Percentiles rank a stretch among this genome's conserved stretches.
phyloP scores from a whole-genome alignment of 2,113 vertebrate species.

The Petrocephalus zakoni region DNA sequence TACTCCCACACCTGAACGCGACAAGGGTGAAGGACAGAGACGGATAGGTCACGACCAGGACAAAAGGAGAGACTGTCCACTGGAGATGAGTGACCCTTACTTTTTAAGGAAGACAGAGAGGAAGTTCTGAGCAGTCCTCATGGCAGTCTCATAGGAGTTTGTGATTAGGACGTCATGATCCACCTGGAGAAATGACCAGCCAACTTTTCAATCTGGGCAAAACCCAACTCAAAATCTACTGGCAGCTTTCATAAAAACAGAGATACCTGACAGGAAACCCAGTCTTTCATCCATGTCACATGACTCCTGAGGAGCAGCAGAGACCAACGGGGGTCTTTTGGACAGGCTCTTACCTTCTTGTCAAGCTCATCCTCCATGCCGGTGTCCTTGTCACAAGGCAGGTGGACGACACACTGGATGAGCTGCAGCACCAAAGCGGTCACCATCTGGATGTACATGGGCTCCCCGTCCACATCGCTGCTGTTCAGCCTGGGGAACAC shows the following conservation, averaged over 20 bases:
- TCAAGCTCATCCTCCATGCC: conserved; percentile 77
- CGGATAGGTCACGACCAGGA: neutral
- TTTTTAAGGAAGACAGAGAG: conserved; percentile 98
- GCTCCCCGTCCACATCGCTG: conserved; percentile 90
- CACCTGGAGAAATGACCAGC: conserved; percentile 59
- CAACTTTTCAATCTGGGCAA: neutral
- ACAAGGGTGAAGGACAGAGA: neutral
- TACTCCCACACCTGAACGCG: conserved; percentile 83
- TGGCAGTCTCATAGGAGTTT: conserved; percentile 95
- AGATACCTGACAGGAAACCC: neutral
- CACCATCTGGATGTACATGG: conserved; percentile 98
- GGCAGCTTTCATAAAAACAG: neutral
- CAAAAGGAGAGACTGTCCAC: neutral
- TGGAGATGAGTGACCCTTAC: conserved; percentile 57
- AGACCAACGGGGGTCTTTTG: neutral
- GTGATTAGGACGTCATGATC: conserved; percentile 96
- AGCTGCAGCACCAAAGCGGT: conserved; percentile 92
- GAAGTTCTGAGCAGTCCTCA: conserved; percentile 98
- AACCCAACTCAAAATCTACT: neutral
- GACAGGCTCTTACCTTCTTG: conserved; percentile 64
- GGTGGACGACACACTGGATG: conserved; percentile 95
- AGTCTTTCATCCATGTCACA: neutral
- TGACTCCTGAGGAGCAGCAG: neutral
- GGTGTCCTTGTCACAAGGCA: conserved; percentile 77
- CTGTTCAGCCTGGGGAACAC: conserved; percentile 77